Conservation (phyloP, 1,140 invertebrate species). For the Drosophila novamexicana region DNA sequence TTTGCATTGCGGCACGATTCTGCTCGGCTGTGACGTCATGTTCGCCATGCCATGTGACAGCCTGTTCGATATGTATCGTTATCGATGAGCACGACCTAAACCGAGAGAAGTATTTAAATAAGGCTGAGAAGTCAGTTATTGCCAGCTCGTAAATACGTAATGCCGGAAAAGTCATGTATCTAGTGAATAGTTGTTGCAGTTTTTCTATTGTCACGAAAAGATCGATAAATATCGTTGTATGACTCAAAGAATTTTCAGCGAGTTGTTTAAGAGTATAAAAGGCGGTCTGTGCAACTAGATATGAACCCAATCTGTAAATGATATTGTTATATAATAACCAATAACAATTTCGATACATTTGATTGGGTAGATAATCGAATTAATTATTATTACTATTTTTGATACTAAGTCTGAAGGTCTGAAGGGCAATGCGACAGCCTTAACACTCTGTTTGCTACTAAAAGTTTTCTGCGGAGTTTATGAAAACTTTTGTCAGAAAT, state of each 20-base stretch:
- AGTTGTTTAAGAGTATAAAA: too few species aligned
- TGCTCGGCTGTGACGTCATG: constrained; percentile 27
- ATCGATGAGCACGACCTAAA: constrained; percentile 2
- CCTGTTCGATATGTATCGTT: constrained; percentile 17
- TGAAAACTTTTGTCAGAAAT: neutral
- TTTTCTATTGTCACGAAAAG: too few species aligned
- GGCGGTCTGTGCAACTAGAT: too few species aligned
- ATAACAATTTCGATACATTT: too few species aligned
- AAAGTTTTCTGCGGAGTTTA: neutral
- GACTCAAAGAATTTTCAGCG: too few species aligned
- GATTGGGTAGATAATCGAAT: too few species aligned
- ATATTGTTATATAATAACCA: too few species aligned
- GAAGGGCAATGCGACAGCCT: neutral
- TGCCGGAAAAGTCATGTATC: neutral
- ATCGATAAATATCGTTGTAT: too few species aligned
- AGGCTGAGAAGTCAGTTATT: neutral
- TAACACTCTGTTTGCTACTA: neutral
- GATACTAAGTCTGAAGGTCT: too few species aligned
- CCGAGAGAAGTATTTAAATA: neutral
- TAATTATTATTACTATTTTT: too few species aligned
- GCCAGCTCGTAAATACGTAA: neutral
- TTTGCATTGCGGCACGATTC: constrained; percentile 45
- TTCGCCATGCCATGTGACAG: neutral
- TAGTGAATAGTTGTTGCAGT: neutral
- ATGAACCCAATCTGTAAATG: too few species aligned